Conservation (phyloP, 2,888 invertebrate species). For the Brenthis hecate region DNA sequence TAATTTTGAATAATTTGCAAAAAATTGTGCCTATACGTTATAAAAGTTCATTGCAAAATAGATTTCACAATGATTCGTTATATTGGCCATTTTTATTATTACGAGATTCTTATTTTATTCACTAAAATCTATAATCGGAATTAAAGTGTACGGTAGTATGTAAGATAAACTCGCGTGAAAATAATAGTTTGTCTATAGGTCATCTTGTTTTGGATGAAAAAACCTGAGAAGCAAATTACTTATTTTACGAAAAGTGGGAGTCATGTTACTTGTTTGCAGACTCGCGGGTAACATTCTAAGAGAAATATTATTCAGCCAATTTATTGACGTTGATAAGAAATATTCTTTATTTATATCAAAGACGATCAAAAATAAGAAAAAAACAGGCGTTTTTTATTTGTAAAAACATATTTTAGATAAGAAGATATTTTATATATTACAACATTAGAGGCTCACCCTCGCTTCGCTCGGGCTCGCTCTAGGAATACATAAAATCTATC, state of each 20-base stretch:
- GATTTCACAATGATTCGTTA: no score
- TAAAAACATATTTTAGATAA: no score
- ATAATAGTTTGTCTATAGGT: constrained; percentile 33
- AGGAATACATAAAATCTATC: no score
- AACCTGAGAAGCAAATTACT: constrained; percentile 62
- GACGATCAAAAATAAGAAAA: no score
- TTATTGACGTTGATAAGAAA: constrained; percentile 23
- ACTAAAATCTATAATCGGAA: not conserved
- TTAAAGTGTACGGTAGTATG: not conserved
- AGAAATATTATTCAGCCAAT: constrained; percentile 54
- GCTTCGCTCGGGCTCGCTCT: no score
- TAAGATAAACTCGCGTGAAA: not conserved
- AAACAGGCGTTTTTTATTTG: no score
- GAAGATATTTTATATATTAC: no score
- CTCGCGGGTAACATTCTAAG: constrained; percentile 63
- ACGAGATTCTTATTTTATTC: not conserved
- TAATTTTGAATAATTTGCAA: no score
- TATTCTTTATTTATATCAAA: not conserved
- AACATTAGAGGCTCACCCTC: no score
- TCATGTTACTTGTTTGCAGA: constrained; percentile 77
- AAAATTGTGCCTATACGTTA: no score
- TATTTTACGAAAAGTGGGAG: constrained; percentile 62
- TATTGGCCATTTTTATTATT: no score
- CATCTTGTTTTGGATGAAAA: constrained; percentile 44
- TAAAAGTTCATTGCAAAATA: no score